Percentiles rank a stretch among this genome's conserved stretches.
Evolutionary conservation across 2,113 vertebrate species (phyloP).

Genomic region (Vulpes ferrilata): DNA sequence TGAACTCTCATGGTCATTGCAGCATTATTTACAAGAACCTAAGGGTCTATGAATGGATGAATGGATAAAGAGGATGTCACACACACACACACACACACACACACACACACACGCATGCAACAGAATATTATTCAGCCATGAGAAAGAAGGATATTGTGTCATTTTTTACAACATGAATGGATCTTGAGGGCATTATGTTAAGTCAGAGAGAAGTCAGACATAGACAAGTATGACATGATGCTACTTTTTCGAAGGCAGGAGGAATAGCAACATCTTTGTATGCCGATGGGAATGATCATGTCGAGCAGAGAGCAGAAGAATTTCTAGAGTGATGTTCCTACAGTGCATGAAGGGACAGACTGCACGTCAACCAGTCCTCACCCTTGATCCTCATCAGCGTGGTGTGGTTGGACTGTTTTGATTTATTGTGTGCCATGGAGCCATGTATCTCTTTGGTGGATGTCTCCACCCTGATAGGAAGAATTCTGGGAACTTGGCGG

Average conservation of each 20-base stretch:
- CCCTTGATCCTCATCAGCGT: not conserved
- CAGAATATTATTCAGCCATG: not conserved
- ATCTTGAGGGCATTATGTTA: not conserved
- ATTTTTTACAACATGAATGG: not conserved
- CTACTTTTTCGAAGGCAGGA: not conserved
- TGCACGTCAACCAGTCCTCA: rapidly evolving
- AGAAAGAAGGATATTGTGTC: not conserved
- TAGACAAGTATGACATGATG: not conserved
- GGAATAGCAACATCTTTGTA: not conserved
- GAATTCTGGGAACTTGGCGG: not conserved
- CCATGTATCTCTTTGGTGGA: not conserved
- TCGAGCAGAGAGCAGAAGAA: not conserved
- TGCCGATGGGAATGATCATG: not conserved
- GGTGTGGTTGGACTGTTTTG: not conserved
- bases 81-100: no score
- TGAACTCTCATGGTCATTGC: not conserved
- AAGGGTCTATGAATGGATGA: not conserved
- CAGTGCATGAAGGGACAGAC: not conserved
- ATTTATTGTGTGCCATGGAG: not conserved
- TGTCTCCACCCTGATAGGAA: not conserved
- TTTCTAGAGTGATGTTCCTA: not conserved
- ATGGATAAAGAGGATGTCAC: not conserved
- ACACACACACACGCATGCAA: no score
- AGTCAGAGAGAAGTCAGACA: not conserved
- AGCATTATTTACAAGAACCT: not conserved